These are phyloP conservation scores for Chelmon rostratus DNA, from an alignment of 2,797 vertebrate genomes.

Conservation along the genomic window DNA sequence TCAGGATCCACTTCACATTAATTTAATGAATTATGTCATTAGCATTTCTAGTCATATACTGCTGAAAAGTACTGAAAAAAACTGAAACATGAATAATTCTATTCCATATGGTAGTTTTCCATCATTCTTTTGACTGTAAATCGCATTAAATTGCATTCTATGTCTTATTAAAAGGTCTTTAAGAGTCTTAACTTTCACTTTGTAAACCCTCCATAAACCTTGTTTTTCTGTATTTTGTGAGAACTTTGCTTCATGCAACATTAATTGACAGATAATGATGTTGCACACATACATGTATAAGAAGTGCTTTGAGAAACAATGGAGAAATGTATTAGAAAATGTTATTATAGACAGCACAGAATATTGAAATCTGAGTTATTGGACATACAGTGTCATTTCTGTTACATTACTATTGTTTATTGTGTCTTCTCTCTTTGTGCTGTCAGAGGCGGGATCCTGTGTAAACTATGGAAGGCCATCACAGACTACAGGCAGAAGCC, in stretches of 20 bases:
- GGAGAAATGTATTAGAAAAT: not conserved
- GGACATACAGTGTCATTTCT: not conserved
- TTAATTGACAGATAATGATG: not conserved
- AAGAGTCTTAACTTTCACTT: no score
- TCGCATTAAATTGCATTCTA: not conserved
- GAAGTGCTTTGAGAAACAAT: not conserved
- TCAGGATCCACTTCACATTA: no score
- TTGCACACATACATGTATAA: not conserved
- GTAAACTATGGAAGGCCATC: constrained; percentile 96
- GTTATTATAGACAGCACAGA: not conserved
- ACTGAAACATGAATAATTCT: not conserved
- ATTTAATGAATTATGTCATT: not conserved
- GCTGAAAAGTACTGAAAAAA: no score
- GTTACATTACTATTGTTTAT: not conserved
- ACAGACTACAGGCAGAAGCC: constrained; percentile 90
- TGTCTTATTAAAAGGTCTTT: not conserved
- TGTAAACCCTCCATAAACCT: not conserved
- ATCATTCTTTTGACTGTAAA: not conserved
- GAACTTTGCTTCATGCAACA: not conserved
- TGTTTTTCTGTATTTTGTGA: constrained; percentile 1
- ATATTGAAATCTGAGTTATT: not conserved
- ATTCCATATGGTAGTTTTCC: not conserved
- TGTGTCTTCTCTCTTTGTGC: constrained; percentile 35
- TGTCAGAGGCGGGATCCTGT: constrained; percentile 94
- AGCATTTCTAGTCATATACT: not conserved